Base-by-base conservation (phyloP, 2,113 vertebrate species). In the Fregetta grallaria region DNA sequence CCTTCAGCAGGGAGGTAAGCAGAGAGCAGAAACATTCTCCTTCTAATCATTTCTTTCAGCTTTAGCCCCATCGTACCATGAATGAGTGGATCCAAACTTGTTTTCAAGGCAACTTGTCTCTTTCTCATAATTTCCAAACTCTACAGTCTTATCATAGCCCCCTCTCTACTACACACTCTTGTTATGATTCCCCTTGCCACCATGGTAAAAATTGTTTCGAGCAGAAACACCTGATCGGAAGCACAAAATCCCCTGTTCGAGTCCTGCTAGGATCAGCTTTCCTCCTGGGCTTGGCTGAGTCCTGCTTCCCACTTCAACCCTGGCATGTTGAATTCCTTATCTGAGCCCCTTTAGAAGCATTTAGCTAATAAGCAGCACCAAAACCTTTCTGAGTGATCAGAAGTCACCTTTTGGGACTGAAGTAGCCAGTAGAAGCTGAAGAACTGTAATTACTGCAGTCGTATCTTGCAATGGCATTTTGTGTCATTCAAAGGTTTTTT, bases 101-200 rank as follows among this genome's bases (percentile, higher is more conserved):
- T 56, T 92, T 76, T 55, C 34, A 23, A 58, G 15, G 34, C 38
- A 65, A 32, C 85, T 71, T 62, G 15, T 75, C 70, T 66, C 49
- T 83, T 74, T 81, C 70, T 75, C 45, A 25, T 34, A 1, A 14
- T 36, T 45, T 82, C 59, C 47, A 59, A 44, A 59, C 74, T 47
- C 71, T 7, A 13, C 42, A 47, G 25, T 32, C 32, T 56, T 30
- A 36, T 42, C 50, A 12, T 11, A 63, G 34, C 14, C 23, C 22
- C 17, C 6, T 62, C 53, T 52, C 30, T 25, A 49, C 23, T 2
- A 29, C 67, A 58, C 0, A 0, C 7, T 40, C 22, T 20, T 40
- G 15, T 27, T 42, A 29, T 27, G 36, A 34, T 25, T 53, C 38
- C 20, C 6, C 12, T 70, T 79, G 52, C 84, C 32, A 40, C 19